These are phyloP conservation scores for Caradrina clavipalpis DNA, from an alignment of 2,888 invertebrate species.

Conservation along the genomic window DNA sequence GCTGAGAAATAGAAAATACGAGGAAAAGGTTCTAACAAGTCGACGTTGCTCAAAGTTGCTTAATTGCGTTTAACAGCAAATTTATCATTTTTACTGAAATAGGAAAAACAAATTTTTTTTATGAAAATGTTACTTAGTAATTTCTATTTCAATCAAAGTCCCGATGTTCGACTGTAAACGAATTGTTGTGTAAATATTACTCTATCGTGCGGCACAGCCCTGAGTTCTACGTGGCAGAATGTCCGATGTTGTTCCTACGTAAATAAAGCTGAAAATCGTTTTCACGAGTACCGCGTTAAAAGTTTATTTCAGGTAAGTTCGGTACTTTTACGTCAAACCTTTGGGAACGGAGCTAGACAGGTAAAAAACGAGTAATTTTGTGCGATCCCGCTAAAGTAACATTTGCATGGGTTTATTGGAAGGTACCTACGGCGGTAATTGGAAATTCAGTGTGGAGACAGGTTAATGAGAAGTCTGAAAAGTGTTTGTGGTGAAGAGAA, in stretches of 20 bases:
- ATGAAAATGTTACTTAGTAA: constrained; percentile 11
- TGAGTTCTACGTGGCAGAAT: constrained; percentile 39
- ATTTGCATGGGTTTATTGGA: constrained; percentile 28
- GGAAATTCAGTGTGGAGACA: not conserved
- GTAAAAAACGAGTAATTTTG: constrained; percentile 23
- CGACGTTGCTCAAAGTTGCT: constrained; percentile 20
- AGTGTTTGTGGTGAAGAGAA: not conserved
- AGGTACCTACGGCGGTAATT: constrained; percentile 12
- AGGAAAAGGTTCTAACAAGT: constrained; percentile 25
- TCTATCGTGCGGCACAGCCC: constrained; percentile 20
- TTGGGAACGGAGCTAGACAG: constrained; percentile 46
- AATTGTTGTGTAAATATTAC: constrained; percentile 53
- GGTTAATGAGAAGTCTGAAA: not conserved
- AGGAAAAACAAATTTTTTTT: constrained; percentile 19
- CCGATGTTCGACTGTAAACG: constrained; percentile 34
- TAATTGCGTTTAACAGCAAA: constrained; percentile 28
- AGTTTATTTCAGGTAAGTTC: constrained; percentile 67
- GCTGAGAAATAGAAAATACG: constrained; percentile 36
- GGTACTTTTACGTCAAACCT: constrained; percentile 65
- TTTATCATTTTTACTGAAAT: constrained; percentile 10
- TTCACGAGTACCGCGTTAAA: constrained; percentile 51
- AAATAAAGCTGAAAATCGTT: constrained; percentile 63
- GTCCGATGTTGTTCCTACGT: constrained; percentile 51
- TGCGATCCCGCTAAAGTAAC: constrained; percentile 23
- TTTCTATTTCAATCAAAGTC: constrained; percentile 30